Conservation (phyloP, 2,797 vertebrate genomes). For the Serranus cabrilla region DNA sequence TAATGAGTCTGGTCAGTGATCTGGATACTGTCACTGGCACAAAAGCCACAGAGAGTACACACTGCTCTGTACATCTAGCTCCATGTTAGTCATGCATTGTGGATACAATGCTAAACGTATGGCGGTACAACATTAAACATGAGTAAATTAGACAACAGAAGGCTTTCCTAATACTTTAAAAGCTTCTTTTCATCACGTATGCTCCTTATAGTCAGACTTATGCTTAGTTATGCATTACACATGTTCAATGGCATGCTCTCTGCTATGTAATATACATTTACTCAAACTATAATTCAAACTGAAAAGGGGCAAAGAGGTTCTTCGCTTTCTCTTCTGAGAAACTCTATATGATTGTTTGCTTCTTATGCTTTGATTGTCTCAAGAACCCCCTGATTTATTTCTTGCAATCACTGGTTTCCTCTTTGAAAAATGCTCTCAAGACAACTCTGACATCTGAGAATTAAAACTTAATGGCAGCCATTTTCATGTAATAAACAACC, state of each 20-base stretch:
- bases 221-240: slow-evolving; percentile 11
- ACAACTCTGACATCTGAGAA: not conserved
- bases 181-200: not conserved
- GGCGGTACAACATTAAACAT: slow-evolving; percentile 21
- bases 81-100: slow-evolving; percentile 23
- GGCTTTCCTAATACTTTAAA: slow-evolving; percentile 1
- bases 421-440: not conserved
- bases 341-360: not conserved
- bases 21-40: slow-evolving; percentile 13
- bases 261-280: not conserved
- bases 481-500: not conserved
- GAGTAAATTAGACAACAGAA: slow-evolving; percentile 8
- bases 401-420: not conserved
- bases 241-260: not conserved
- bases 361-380: not conserved
- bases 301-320: not conserved
- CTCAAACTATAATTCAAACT: not conserved
- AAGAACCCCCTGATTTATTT: not conserved
- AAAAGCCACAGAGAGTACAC: slow-evolving; percentile 18
- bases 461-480: not conserved
- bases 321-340: too few relatives aligned
- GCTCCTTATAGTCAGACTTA: not conserved
- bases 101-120: slow-evolving; percentile 11
- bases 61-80: slow-evolving; percentile 6
- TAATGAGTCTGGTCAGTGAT: slow-evolving; percentile 39